Conservation (phyloP, 2,113 vertebrate species). For the Oncorhynchus kisutch region DNA sequence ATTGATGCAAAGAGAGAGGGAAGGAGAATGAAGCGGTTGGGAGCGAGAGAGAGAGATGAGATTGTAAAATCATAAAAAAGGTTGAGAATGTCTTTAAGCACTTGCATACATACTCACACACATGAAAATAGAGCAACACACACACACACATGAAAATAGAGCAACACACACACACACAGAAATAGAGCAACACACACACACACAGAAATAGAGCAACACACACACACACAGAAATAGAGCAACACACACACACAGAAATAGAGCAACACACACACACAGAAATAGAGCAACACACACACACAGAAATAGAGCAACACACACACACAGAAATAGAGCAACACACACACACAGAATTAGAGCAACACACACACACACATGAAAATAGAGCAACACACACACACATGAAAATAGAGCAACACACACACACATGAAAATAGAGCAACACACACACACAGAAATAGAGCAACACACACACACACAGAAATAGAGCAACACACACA, state of each 20-base stretch:
- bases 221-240: neutral
- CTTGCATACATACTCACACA: neutral
- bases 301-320: too few species aligned
- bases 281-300: neutral
- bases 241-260: neutral
- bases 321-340: neutral
- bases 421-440: neutral
- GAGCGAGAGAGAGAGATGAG: slow-evolving; percentile 14
- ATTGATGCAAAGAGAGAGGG: slow-evolving; percentile 49
- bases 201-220: neutral
- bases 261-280: neutral
- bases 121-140: neutral
- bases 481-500: too few species aligned
- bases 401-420: neutral
- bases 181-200: neutral
- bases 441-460: neutral
- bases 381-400: neutral
- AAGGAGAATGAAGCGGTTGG: slow-evolving; percentile 2
- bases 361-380: neutral
- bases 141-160: neutral
- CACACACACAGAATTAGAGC: neutral
- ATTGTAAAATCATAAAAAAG: neutral
- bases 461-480: neutral
- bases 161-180: neutral
- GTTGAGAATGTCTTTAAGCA: too few species aligned